Conservation (phyloP, 1,140 invertebrate species). For the Steinernema feltiae region DNA sequence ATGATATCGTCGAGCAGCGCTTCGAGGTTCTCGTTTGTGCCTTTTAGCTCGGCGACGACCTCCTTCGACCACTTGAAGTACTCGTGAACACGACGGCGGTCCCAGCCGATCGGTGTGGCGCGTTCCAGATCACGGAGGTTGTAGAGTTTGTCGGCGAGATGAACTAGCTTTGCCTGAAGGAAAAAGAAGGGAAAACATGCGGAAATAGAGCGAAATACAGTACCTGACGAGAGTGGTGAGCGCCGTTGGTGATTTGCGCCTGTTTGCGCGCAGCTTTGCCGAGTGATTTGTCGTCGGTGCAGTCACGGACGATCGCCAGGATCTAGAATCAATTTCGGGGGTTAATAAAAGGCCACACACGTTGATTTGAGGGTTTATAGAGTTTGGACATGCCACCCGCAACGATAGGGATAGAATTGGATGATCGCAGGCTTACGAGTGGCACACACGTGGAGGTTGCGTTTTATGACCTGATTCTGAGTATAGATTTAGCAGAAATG, state of each 20-base stretch:
- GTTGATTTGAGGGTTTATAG: too few species aligned
- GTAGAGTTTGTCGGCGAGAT: constrained; percentile 78
- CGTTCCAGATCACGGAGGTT: constrained; percentile 72
- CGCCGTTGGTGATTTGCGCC: constrained; percentile 69
- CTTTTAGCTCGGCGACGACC: constrained; percentile 68
- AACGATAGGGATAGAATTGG: too few species aligned
- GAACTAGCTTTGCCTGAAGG: constrained; percentile 71
- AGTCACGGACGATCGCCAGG: constrained; percentile 65
- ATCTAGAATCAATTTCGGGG: too few species aligned
- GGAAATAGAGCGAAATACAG: too few species aligned
- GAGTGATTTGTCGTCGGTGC: constrained; percentile 74
- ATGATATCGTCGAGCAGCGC: constrained; percentile 64
- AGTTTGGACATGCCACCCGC: too few species aligned
- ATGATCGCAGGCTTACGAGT: too few species aligned
- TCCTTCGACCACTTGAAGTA: constrained; percentile 71
- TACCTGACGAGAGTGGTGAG: constrained; percentile 59
- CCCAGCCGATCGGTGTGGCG: constrained; percentile 63
- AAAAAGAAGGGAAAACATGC: background rate
- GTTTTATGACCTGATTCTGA: too few species aligned
- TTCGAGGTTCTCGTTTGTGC: constrained; percentile 68
- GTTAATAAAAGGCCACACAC: too few species aligned
- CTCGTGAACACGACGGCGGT: constrained; percentile 62
- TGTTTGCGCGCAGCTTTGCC: constrained; percentile 67
- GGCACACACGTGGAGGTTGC: too few species aligned
- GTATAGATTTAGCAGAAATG: too few species aligned